Percentiles rank a stretch among this genome's conserved stretches.
Conservation (phyloP, 2,113 vertebrate genomes). For the Euleptes europaea region DNA sequence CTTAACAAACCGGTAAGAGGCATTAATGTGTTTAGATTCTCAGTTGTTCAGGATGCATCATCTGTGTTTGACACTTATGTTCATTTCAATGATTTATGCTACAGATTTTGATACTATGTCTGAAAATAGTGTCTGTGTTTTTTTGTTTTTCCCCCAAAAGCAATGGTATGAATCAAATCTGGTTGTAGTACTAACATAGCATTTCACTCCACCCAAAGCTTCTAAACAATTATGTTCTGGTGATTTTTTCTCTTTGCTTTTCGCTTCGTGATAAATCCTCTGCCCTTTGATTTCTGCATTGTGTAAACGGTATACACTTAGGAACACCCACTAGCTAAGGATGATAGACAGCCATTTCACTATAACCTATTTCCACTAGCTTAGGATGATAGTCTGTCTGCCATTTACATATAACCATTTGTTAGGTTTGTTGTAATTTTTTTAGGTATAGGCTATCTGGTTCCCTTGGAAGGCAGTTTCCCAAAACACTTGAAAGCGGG, state of each 20-base stretch:
- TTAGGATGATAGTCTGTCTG: too few relatives aligned
- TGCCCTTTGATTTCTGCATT: neutral
- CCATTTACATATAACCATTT: neutral
- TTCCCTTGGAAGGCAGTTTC: neutral
- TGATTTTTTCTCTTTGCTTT: neutral
- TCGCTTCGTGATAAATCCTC: neutral
- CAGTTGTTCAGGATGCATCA: neutral
- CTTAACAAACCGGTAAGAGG: slow-evolving; percentile 23
- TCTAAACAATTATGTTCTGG: neutral
- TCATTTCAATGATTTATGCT: neutral
- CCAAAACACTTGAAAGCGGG: neutral
- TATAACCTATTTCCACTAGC: too few relatives aligned
- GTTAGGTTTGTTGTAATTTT: neutral
- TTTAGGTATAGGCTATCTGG: neutral
- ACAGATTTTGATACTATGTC: neutral
- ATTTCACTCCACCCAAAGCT: neutral
- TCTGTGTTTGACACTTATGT: neutral
- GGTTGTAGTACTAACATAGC: neutral
- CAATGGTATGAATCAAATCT: neutral
- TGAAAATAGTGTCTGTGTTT: neutral
- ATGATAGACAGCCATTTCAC: too few relatives aligned
- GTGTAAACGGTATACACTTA: neutral
- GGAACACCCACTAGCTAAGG: neutral
- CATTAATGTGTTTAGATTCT: slow-evolving; percentile 1
- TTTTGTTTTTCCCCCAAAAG: too few relatives aligned